Evolutionary conservation across 2,888 invertebrate species (phyloP).

Genomic region (Cataglyphis altisquamis): DNA sequence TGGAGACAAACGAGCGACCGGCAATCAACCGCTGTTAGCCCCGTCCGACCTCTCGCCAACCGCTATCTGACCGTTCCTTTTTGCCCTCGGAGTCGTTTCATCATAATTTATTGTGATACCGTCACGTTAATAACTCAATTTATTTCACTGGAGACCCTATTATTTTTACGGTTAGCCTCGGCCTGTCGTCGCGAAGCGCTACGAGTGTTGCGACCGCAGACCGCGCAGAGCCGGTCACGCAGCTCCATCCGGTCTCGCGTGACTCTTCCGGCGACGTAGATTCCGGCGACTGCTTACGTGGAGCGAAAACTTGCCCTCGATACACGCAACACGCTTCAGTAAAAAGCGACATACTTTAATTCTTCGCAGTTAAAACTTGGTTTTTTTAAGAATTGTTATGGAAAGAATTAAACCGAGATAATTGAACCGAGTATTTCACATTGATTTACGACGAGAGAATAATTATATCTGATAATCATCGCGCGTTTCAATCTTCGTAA

Average conservation of each 20-base stretch:
- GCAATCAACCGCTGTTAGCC: conserved; percentile 86
- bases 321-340: not conserved
- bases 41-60: conserved; percentile 85
- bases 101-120: conserved; percentile 86
- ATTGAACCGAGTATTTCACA: not conserved
- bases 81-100: conserved; percentile 83
- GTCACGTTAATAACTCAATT: conserved; percentile 86
- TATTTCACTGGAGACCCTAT: conserved; percentile 85
- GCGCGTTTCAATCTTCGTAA: not conserved
- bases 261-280: conserved; percentile 40
- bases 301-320: not conserved
- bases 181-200: conserved; percentile 66
- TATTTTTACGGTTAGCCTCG: conserved; percentile 79
- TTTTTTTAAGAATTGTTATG: not conserved
- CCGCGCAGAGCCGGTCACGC: conserved; percentile 64
- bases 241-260: conserved; percentile 63
- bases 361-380: conserved; percentile 5
- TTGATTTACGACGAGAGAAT: conserved; percentile 30
- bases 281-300: not conserved
- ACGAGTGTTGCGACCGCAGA: conserved; percentile 45
- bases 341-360: not conserved
- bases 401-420: not conserved
- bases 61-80: conserved; percentile 83
- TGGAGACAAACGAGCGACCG: conserved; percentile 86
- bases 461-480: conserved; percentile 28